Percentiles rank a stretch among this genome's conserved stretches.
Conservation (phyloP, 1,140 invertebrate species). For the Macrocentrus cingulum region DNA sequence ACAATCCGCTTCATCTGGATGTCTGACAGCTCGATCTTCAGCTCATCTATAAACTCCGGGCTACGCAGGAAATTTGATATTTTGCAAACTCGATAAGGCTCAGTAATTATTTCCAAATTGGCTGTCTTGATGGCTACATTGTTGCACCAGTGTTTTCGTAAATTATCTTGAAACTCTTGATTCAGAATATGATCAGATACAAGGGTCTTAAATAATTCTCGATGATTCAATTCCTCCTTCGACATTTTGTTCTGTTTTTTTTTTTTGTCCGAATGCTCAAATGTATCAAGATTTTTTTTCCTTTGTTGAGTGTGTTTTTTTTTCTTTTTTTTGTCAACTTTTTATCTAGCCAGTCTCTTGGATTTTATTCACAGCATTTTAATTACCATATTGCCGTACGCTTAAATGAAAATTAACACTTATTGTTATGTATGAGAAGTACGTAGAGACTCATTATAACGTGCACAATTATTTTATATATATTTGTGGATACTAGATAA, state of each 20-base stretch:
- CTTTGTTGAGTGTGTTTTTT: background rate
- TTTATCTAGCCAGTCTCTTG: no score
- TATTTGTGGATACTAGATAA: no score
- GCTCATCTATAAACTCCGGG: slow-evolving; percentile 61
- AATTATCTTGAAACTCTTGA: slow-evolving; percentile 36
- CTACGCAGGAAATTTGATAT: slow-evolving; percentile 63
- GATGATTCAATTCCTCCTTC: slow-evolving; percentile 30
- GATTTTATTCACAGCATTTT: no score
- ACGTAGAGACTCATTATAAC: no score
- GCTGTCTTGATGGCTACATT: slow-evolving; percentile 34
- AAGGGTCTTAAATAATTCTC: slow-evolving; percentile 32
- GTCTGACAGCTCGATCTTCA: slow-evolving; percentile 61
- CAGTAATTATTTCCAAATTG: slow-evolving; percentile 48
- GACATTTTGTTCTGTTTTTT: slow-evolving; percentile 19
- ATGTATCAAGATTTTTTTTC: background rate
- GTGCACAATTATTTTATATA: no score
- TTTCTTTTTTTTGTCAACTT: background rate
- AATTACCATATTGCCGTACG: no score
- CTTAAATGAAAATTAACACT: no score
- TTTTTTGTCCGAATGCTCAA: no score
- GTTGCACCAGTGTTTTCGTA: slow-evolving; percentile 47
- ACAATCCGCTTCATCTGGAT: slow-evolving; percentile 64
- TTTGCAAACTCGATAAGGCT: slow-evolving; percentile 62
- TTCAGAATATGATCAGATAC: slow-evolving; percentile 40
- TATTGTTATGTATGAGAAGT: no score